Evolutionary conservation across 2,888 invertebrate genomes (phyloP).

Genomic region (Caenorhabditis imperialis): DNA sequence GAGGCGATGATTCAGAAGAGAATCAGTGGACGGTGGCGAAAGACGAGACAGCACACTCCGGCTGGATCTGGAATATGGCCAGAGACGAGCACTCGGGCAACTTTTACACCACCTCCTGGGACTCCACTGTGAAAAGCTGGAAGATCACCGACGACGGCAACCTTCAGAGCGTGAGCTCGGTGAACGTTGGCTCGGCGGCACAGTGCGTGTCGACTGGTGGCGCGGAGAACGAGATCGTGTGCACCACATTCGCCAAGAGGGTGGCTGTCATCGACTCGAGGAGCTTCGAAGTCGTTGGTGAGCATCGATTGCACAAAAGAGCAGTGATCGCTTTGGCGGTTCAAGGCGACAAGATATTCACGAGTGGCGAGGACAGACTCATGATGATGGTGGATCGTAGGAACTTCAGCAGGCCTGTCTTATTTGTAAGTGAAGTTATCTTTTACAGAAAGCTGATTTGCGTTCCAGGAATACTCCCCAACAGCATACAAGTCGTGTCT

Average conservation of each 20-base stretch:
- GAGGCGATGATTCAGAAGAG: not conserved
- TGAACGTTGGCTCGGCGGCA: constrained; percentile 49
- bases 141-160: constrained; percentile 20
- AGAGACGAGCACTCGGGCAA: not conserved
- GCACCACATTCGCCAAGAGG: constrained; percentile 45
- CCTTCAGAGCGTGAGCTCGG: constrained; percentile 9
- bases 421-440: constrained; percentile 26
- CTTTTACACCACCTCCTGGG: constrained; percentile 50
- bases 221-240: constrained; percentile 31
- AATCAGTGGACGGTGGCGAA: constrained; percentile 42
- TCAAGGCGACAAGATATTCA: constrained; percentile 50
- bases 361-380: constrained; percentile 53
- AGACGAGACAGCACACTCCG: constrained; percentile 30
- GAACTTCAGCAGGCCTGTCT: constrained; percentile 21
- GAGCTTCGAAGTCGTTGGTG: constrained; percentile 27
- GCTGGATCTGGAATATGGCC: constrained; percentile 57
- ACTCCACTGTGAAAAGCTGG: constrained; percentile 50
- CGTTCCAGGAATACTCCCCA: constrained; percentile 29
- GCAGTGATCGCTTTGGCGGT: constrained; percentile 46
- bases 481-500: constrained; percentile 35
- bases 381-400: constrained; percentile 57
- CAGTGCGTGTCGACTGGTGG: constrained; percentile 32
- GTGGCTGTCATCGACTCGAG: constrained; percentile 37
- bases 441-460: not conserved
- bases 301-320: constrained; percentile 39